These are phyloP conservation scores for Gasterosteus aculeatus DNA, from an alignment of 2,113 vertebrate species.

Conservation along the genomic window DNA sequence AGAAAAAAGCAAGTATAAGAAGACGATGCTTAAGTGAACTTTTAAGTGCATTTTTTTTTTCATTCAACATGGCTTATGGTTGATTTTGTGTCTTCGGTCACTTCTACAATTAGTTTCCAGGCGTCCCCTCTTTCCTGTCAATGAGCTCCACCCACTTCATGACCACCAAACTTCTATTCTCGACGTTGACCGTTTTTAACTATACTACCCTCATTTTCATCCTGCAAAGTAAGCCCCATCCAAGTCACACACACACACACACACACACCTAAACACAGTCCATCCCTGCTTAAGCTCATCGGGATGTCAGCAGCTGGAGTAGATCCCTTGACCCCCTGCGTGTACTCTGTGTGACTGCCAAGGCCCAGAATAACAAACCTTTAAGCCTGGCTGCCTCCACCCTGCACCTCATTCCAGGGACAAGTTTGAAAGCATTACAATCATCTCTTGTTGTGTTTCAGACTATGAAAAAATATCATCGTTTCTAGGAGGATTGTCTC, in stretches of 20 bases:
- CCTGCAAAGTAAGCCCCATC: slow-evolving; percentile 13
- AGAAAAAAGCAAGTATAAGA: background rate
- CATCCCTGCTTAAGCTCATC: slow-evolving; percentile 31
- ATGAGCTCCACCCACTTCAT: slow-evolving; percentile 4
- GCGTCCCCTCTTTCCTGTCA: background rate
- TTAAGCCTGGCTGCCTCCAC: slow-evolving; percentile 44
- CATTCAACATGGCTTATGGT: background rate
- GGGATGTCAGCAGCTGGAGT: slow-evolving; percentile 41
- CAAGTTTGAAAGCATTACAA: slow-evolving; percentile 29
- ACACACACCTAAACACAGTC: background rate
- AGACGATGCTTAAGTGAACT: background rate
- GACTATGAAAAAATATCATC: slow-evolving; percentile 12
- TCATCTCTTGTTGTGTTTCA: slow-evolving; percentile 35
- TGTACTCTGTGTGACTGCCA: slow-evolving; percentile 49
- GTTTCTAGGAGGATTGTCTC: slow-evolving; percentile 19
- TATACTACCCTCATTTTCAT: slow-evolving; percentile 2
- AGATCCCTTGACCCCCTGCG: slow-evolving; percentile 43
- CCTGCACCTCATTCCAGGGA: slow-evolving; percentile 12
- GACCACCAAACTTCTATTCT: slow-evolving; percentile 16
- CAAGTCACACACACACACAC: slow-evolving; percentile 5
- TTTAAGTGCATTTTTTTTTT: background rate
- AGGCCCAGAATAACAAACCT: slow-evolving; percentile 38
- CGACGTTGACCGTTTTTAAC: slow-evolving; percentile 14
- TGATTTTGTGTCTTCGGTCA: slow-evolving; percentile 13
- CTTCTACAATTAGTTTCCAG: background rate